A percentile compares a stretch with the other conserved stretches of the same genome.
These are phyloP conservation scores for Brachyalestes nurse DNA, from an alignment of 2,797 vertebrate genomes.

Conservation along the genomic window DNA sequence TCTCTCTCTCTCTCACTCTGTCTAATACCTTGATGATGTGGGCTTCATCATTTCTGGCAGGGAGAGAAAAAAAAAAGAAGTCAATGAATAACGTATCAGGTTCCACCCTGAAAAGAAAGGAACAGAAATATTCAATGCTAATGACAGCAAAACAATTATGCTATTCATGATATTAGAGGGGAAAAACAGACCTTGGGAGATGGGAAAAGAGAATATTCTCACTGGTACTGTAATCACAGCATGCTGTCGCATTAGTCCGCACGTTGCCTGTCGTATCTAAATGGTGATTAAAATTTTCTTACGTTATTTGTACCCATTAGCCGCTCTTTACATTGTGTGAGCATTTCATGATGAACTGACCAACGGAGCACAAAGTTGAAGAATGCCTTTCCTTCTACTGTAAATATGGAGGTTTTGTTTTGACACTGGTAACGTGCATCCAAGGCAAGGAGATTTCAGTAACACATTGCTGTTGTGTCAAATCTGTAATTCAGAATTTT, in stretches of 20 bases:
- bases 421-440: too few species aligned
- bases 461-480: too few species aligned
- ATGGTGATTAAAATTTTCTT: neutral
- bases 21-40: slow-evolving; percentile 67
- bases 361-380: too few species aligned
- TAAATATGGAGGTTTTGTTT: too few species aligned
- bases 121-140: slow-evolving; percentile 74
- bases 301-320: neutral
- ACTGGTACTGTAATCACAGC: slow-evolving; percentile 56
- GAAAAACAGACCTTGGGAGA: slow-evolving; percentile 63
- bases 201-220: slow-evolving; percentile 64
- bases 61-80: slow-evolving; percentile 52
- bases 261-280: neutral
- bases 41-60: slow-evolving; percentile 74
- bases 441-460: too few species aligned
- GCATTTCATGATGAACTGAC: too few species aligned
- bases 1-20: slow-evolving; percentile 51
- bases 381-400: too few species aligned
- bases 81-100: slow-evolving; percentile 72
- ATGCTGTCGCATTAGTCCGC: slow-evolving; percentile 31
- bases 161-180: slow-evolving; percentile 77
- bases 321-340: neutral
- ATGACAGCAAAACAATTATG: slow-evolving; percentile 79
- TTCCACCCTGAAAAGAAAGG: slow-evolving; percentile 72
- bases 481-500: too few species aligned